Percentiles rank a stretch among this genome's conserved stretches.
Conservation (phyloP, 2,888 invertebrate species). For the Marronus borbonicus region DNA sequence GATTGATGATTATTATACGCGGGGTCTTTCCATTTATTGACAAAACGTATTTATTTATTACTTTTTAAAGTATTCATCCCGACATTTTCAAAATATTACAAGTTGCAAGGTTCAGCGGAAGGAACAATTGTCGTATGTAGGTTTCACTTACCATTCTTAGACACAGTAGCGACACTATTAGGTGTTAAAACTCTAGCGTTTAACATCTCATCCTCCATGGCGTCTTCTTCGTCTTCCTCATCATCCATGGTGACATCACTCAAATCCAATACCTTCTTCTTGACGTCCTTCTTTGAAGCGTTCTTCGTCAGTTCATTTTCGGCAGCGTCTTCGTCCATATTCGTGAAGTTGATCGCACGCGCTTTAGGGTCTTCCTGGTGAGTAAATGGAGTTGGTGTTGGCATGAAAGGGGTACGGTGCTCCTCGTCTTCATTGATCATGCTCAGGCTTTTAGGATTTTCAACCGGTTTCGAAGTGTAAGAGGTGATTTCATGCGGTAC, state of each 20-base stretch:
- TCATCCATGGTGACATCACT: constrained; percentile 85
- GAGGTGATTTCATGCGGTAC: constrained; percentile 59
- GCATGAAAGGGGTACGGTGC: constrained; percentile 56
- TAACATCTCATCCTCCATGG: constrained; percentile 52
- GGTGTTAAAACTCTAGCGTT: constrained; percentile 1
- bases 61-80: too few relatives aligned
- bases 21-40: too few relatives aligned
- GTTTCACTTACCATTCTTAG: constrained; percentile 10
- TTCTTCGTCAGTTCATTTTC: constrained; percentile 62
- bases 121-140: background rate
- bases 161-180: background rate
- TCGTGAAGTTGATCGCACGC: constrained; percentile 66
- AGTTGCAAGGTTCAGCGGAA: too few relatives aligned
- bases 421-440: constrained; percentile 64
- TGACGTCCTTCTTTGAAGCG: constrained; percentile 52
- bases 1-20: too few relatives aligned
- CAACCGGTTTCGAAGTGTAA: constrained; percentile 59
- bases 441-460: constrained; percentile 61
- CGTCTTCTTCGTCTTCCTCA: constrained; percentile 72
- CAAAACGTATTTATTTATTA: too few relatives aligned
- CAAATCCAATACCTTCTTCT: constrained; percentile 73
- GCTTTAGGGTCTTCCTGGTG: constrained; percentile 62
- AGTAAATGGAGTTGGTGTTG: constrained; percentile 50
- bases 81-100: too few relatives aligned
- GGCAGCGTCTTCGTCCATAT: constrained; percentile 59